Evolutionary conservation across 1,140 invertebrate species (phyloP).

Genomic region (Eulimnadia texana): DNA sequence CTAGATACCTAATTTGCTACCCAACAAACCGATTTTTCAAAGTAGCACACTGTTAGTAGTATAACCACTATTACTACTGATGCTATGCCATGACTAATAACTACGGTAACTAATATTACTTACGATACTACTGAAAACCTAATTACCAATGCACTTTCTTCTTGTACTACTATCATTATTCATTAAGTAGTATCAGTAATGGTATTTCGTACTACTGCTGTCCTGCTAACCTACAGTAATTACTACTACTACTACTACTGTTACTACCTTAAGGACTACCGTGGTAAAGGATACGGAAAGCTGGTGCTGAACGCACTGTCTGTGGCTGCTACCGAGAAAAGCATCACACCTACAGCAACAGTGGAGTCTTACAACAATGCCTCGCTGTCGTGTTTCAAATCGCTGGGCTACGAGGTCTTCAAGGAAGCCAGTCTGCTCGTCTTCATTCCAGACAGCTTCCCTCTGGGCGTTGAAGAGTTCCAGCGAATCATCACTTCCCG

Average conservation of each 20-base stretch:
- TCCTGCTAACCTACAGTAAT: too few relatives aligned
- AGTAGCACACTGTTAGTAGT: too few relatives aligned
- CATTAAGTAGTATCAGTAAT: too few relatives aligned
- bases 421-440: not conserved
- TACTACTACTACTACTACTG: too few relatives aligned
- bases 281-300: not conserved
- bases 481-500: not conserved
- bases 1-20: not conserved
- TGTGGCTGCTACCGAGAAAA: too few relatives aligned
- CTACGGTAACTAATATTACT: too few relatives aligned
- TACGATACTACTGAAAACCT: too few relatives aligned
- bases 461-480: not conserved
- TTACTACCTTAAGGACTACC: not conserved
- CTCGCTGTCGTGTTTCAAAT: not conserved
- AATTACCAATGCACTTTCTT: too few relatives aligned
- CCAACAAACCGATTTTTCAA: not conserved
- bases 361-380: not conserved
- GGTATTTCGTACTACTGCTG: too few relatives aligned
- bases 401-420: not conserved
- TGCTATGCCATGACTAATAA: too few relatives aligned
- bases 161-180: too few relatives aligned
- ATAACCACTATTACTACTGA: too few relatives aligned
- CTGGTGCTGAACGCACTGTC: not conserved
- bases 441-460: not conserved
- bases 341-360: not conserved